A percentile compares a stretch with the other conserved stretches of the same genome.
phyloP scores from a whole-genome alignment of 2,888 invertebrate species.

The Lithophane leautieri region DNA sequence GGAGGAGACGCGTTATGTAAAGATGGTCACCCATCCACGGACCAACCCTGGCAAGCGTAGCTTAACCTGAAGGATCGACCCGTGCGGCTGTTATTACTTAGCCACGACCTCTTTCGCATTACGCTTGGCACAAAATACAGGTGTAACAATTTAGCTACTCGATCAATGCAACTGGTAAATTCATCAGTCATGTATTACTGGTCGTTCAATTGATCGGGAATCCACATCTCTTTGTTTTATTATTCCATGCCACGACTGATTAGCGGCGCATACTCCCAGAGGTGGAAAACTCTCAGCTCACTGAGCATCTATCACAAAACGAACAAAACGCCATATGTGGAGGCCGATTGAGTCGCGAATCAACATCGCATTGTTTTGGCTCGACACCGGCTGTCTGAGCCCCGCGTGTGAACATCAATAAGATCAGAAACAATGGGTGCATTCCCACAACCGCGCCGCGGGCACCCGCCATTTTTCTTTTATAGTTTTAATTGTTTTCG shows the following conservation, averaged over 20 bases:
- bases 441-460: slow-evolving; percentile 86
- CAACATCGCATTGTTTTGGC: slow-evolving; percentile 68
- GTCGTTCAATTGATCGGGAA: slow-evolving; percentile 15
- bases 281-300: slow-evolving; percentile 65
- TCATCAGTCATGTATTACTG: neutral
- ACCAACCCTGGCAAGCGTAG: too few species aligned
- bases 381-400: slow-evolving; percentile 67
- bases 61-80: too few species aligned
- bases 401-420: slow-evolving; percentile 73
- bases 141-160: neutral
- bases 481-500: slow-evolving; percentile 86
- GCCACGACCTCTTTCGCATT: too few species aligned
- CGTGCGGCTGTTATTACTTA: too few species aligned
- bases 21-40: too few species aligned
- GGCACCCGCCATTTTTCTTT: slow-evolving; percentile 76
- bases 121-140: too few species aligned
- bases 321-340: slow-evolving; percentile 72
- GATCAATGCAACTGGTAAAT: neutral
- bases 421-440: slow-evolving; percentile 79
- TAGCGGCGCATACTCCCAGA: slow-evolving; percentile 55
- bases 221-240: slow-evolving; percentile 53
- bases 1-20: too few species aligned
- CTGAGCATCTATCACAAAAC: slow-evolving; percentile 64
- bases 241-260: slow-evolving; percentile 57
- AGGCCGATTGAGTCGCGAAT: slow-evolving; percentile 66